Base-by-base conservation (phyloP, 2,888 invertebrate species). In the Ectemnius cavifrons region DNA sequence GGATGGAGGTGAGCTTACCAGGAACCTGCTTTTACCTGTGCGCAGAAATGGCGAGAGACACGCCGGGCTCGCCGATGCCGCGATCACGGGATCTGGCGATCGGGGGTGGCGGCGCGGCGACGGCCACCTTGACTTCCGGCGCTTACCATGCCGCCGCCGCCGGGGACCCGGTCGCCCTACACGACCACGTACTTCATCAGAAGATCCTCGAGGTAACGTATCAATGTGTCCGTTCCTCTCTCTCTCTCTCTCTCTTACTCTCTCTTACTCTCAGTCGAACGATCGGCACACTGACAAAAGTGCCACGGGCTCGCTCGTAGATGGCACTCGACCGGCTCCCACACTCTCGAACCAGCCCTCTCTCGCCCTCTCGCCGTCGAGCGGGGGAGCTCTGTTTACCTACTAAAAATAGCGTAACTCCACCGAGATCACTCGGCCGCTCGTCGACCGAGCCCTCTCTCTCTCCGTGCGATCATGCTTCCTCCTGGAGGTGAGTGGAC, bases 131-230 rank as follows among this genome's bases (percentile, higher is more conserved):
- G 77, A 92, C 92, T 77, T 62, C 76, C 61, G 62, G 56, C 67
- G 64, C 61, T 8, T 77, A 72, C 45, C 77, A 76, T 52, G 28
- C 69, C 56, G 16, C 67, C 16, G 63, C 72, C 56, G 23, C 23
- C 52, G 37, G 37, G 37, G 77, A 76, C 16, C 62, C 76, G 37
- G 64, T 68, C 16, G 56, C 57, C 46, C 90, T 92, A 75, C 93
- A 94, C 77, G 94, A 94, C 86, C 92, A 93, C 89, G 93, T 92
- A 87, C 93, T 94, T 88, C 94, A 95, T 86, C 94, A 94, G 83
- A 94, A 94, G 91, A 94, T 95, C 87, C 92, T 94, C 91, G 94
- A 94, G 94, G 94, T 94, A 89, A 91, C 84, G 89, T 88, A 83
- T 60, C 52, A 45, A 60, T 52, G 16, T 16, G 14, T 16, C n/a